These are phyloP conservation scores for Scaptomyza parva DNA, from an alignment of 2,888 invertebrate species.

Conservation along the genomic window DNA sequence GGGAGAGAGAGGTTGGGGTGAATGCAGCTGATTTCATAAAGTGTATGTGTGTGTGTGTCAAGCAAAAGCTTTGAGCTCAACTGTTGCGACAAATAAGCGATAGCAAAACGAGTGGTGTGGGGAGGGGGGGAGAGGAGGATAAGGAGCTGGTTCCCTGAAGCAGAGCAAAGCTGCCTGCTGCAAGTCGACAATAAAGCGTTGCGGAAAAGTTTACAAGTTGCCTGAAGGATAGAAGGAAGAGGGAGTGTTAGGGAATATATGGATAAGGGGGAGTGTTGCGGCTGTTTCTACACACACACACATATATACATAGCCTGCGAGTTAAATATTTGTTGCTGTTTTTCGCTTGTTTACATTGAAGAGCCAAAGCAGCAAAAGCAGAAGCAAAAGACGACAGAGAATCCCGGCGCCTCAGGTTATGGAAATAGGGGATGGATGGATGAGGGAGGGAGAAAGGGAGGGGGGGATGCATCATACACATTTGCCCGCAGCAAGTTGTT, in stretches of 20 bases:
- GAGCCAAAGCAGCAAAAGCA: constrained; percentile 71
- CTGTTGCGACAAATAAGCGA: constrained; percentile 75
- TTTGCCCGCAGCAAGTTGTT: constrained; percentile 66
- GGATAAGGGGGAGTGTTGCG: constrained; percentile 30
- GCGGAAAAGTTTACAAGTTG: constrained; percentile 68
- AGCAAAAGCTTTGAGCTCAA: constrained; percentile 76
- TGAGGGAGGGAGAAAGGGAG: neutral
- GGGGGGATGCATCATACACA: constrained; percentile 15
- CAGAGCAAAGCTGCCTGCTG: constrained; percentile 22
- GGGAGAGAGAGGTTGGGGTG: too few species aligned
- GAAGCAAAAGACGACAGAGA: constrained; percentile 25
- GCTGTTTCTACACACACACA: constrained; percentile 41
- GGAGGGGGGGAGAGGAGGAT: too few species aligned
- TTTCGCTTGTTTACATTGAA: constrained; percentile 72
- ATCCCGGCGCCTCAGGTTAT: constrained; percentile 18
- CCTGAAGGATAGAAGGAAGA: constrained; percentile 18
- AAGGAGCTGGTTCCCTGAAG: constrained; percentile 20
- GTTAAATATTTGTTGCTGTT: constrained; percentile 76
- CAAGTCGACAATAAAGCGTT: constrained; percentile 62
- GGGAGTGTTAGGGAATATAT: neutral
- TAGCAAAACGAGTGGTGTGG: constrained; percentile 6
- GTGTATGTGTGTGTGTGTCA: too few species aligned
- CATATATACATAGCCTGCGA: constrained; percentile 39
- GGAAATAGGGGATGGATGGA: neutral
- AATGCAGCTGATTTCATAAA: constrained; percentile 75